These are phyloP conservation scores for Venustoraphidia nigricollis DNA, from an alignment of 2,888 invertebrate species.

Conservation along the genomic window DNA sequence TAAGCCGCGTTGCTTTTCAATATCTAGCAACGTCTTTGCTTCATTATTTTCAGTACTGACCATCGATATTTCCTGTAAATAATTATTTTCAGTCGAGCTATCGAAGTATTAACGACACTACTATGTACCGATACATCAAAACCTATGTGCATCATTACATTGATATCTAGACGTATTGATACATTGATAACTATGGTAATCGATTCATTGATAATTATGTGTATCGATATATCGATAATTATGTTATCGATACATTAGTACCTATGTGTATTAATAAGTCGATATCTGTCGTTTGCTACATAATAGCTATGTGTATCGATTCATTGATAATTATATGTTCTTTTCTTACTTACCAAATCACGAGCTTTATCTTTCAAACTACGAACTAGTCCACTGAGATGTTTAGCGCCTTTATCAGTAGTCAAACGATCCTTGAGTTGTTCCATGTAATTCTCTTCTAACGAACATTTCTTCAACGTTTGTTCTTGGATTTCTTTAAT, in stretches of 20 bases:
- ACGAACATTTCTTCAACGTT: slow-evolving; percentile 32
- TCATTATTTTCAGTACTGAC: slow-evolving; percentile 39
- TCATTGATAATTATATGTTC: not conserved
- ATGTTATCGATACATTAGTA: not conserved
- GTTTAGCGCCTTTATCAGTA: slow-evolving; percentile 46
- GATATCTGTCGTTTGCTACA: too few relatives aligned
- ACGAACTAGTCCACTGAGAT: slow-evolving; percentile 29
- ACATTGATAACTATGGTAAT: too few relatives aligned
- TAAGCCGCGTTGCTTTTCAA: slow-evolving; percentile 31
- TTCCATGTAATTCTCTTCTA: slow-evolving; percentile 48
- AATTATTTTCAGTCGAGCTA: not conserved
- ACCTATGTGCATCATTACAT: not conserved
- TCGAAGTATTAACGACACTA: not conserved
- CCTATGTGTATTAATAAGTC: not conserved
- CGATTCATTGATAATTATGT: too few relatives aligned
- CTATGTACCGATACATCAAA: not conserved
- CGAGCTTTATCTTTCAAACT: slow-evolving; percentile 30
- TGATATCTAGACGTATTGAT: not conserved
- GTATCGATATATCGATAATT: not conserved
- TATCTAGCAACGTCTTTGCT: slow-evolving; percentile 38
- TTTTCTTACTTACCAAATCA: slow-evolving; percentile 22
- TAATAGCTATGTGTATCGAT: too few relatives aligned
- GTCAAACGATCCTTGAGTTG: slow-evolving; percentile 51
- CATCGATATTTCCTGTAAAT: slow-evolving; percentile 34
- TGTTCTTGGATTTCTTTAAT: slow-evolving; percentile 34